Evolutionary conservation across 2,113 vertebrate species (phyloP), one percentile per base, ranked within the genome.

Genomic region (Corythaeola cristata): DNA sequence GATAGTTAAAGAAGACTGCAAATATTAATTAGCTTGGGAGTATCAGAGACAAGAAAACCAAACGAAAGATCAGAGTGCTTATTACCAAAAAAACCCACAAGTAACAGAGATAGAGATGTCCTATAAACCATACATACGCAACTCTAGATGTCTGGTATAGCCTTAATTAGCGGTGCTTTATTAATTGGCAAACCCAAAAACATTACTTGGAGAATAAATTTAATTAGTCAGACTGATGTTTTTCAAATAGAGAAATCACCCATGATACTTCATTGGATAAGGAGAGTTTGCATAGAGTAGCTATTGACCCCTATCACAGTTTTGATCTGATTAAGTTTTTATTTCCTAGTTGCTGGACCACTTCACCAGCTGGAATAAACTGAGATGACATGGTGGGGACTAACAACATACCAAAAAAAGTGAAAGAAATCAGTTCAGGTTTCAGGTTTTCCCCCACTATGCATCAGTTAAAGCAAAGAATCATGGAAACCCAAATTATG

Each of bases 1-100:
- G 67, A 83, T 74, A 91, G 92, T 58, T 89, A 92, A 75, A 81
- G 69, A 88, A 2, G 33, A 79, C 67, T 2, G 14, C 75, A 96
- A 97, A 88, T 92, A 97, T 95, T 96, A 95, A 96, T 97, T 95
- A 94, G 60, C 87, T 77, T 12, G 28, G 28, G 19, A 69, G 30
- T 15, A 85, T 58, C 55, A 83, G 53, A 85, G 58, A 59, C 18
- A 85, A 58, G 69, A 72, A 90, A 94, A 66, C 52, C n/a, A 67
- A 67, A 83, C 9, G 56, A 82, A 87, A 82, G 33, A 53, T 81
- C 68, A 56, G 32, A 88, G 28, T 7, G 44, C 18, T 72, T 86
- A 41, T 10, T 53, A 53, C 35, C 8, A 81, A 85, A 62, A 78
- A 66, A 59, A 17, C 0, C 60, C 27, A 53, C 22, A 45, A 60